These are phyloP conservation scores for Mormoops blainvillei DNA, from an alignment of 2,113 vertebrate species.

Conservation along the genomic window DNA sequence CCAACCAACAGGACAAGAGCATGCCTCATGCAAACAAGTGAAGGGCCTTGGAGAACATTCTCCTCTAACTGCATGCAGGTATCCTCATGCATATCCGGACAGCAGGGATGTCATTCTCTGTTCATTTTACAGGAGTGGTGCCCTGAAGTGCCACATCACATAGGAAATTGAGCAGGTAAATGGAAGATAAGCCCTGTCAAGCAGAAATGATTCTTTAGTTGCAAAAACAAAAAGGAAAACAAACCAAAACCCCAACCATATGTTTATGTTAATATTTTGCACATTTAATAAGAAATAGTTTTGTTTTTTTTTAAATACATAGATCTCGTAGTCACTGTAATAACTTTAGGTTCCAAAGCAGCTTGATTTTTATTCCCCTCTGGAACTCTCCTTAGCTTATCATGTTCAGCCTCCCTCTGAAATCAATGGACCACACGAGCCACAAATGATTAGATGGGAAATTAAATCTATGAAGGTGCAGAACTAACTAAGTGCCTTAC, in stretches of 20 bases:
- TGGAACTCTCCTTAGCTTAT: not conserved
- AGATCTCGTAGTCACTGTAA: not conserved
- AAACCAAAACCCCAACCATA: not conserved
- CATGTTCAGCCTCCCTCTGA: not conserved
- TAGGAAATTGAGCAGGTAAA: not conserved
- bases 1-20: not conserved
- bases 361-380: slow-evolving; percentile 19
- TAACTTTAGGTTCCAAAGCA: not conserved
- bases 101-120: not conserved
- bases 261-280: slow-evolving; percentile 2
- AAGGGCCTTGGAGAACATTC: not conserved
- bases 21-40: not conserved
- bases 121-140: not conserved
- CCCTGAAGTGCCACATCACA: not conserved
- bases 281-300: slow-evolving; percentile 16
- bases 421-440: slow-evolving; percentile 24
- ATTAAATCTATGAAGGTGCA: slow-evolving; percentile 63
- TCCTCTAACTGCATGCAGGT: not conserved
- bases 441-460: slow-evolving; percentile 63
- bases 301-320: not conserved
- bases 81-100: not conserved
- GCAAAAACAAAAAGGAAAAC: not conserved
- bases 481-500: slow-evolving; percentile 60
- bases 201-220: not conserved
- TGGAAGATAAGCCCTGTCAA: not conserved